These are phyloP conservation scores for Neofelis nebulosa DNA, from an alignment of 2,113 vertebrate genomes.

Conservation along the genomic window DNA sequence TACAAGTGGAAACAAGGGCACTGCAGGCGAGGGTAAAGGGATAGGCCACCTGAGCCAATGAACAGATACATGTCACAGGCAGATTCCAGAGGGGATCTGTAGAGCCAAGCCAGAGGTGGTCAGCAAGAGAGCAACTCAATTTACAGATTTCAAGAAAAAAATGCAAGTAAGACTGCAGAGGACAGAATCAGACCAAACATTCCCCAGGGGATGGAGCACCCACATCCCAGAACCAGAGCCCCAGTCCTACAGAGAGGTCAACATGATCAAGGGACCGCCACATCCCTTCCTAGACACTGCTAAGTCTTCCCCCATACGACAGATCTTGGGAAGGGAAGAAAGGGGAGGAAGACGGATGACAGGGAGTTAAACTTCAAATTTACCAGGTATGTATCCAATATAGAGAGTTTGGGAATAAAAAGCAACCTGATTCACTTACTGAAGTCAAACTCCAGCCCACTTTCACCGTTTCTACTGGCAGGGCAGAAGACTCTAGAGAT, in stretches of 20 bases:
- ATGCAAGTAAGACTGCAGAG: background rate
- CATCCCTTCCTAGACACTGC: background rate
- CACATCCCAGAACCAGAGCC: background rate
- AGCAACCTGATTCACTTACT: background rate
- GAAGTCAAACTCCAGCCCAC: background rate
- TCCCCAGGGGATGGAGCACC: background rate
- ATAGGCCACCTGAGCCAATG: background rate
- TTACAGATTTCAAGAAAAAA: background rate
- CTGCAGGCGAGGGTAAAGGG: background rate
- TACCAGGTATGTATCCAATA: background rate
- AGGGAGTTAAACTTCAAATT: background rate
- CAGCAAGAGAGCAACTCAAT: background rate
- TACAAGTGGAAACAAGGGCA: background rate
- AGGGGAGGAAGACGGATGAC: background rate
- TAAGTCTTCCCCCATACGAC: background rate
- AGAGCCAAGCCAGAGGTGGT: background rate
- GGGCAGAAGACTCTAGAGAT: background rate
- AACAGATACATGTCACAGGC: background rate
- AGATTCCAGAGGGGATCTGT: background rate
- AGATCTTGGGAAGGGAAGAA: background rate
- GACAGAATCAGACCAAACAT: background rate
- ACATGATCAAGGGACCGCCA: background rate
- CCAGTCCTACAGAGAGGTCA: rapidly evolving
- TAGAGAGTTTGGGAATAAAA: background rate
- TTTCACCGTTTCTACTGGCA: background rate